A percentile compares a stretch with the other conserved stretches of the same genome.
phyloP scores from a whole-genome alignment of 37 sponge, comb jelly and placozoan species.

The Diacarnus erythraeanus region DNA sequence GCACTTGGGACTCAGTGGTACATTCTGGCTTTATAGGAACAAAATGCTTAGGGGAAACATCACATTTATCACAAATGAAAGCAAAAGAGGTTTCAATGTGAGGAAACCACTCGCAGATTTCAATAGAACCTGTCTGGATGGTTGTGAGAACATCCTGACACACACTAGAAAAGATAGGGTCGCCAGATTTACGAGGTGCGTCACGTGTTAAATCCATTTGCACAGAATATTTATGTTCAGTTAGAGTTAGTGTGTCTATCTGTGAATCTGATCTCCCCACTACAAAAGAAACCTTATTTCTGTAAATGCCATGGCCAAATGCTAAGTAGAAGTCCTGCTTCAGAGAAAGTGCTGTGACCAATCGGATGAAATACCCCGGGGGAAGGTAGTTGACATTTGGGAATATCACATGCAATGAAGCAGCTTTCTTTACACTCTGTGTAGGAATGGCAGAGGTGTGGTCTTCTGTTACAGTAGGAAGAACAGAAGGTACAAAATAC shows the following conservation, averaged over 20 bases:
- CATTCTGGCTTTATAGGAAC: not conserved
- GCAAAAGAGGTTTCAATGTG: not conserved
- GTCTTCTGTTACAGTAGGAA: not conserved
- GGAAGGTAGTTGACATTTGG: conserved; percentile 20
- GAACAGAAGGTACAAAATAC: conserved; percentile 43
- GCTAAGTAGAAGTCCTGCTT: not conserved
- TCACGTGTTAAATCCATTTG: conserved; percentile 5
- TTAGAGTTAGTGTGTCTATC: conserved; percentile 21
- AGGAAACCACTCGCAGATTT: conserved; percentile 22
- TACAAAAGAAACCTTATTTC: conserved; percentile 15
- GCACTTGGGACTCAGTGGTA: not conserved
- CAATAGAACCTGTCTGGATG: not conserved
- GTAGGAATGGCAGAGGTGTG: not conserved
- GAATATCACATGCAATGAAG: conserved; percentile 39
- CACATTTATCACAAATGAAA: conserved; percentile 11
- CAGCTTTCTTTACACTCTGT: not conserved
- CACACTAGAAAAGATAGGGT: not conserved
- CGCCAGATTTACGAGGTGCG: not conserved
- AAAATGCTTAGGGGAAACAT: not conserved
- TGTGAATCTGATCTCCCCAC: conserved; percentile 3
- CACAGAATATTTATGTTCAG: not conserved
- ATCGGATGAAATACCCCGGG: conserved; percentile 50
- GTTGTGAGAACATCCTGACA: not conserved
- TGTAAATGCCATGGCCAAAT: conserved; percentile 32
- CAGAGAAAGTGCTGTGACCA: conserved; percentile 19